A percentile compares a stretch with the other conserved stretches of the same genome.
Conservation (phyloP, 2,888 invertebrate species). For the Toxonevra muliebris region DNA sequence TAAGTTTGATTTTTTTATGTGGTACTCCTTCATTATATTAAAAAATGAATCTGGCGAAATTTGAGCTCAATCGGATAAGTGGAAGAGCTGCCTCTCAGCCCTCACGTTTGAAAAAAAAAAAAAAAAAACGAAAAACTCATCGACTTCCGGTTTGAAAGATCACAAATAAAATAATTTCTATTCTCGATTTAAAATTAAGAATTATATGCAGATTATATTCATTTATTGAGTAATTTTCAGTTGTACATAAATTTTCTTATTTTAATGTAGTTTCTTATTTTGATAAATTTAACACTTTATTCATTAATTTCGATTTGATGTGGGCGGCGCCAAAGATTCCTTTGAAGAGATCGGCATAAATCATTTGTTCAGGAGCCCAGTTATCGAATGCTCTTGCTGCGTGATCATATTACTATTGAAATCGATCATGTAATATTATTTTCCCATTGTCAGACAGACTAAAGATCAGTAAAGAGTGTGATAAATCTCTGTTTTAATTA, state of each 20-base stretch:
- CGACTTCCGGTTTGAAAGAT: no score
- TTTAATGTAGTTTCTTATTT: no score
- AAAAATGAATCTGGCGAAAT: no score
- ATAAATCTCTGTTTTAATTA: slow-evolving; percentile 60
- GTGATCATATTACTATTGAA: slow-evolving; percentile 15
- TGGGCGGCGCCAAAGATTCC: slow-evolving; percentile 19
- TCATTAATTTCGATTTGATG: not conserved
- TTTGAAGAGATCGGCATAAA: slow-evolving; percentile 4
- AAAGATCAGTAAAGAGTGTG: slow-evolving; percentile 54
- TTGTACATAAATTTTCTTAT: not conserved
- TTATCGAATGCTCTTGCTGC: not conserved
- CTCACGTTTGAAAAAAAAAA: no score
- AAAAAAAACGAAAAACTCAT: no score
- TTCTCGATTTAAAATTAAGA: no score
- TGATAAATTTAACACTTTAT: not conserved
- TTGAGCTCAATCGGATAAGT: no score
- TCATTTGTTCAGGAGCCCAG: slow-evolving; percentile 2
- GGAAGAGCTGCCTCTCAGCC: no score
- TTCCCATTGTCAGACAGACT: slow-evolving; percentile 45
- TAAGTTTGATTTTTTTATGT: no score
- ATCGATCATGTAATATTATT: slow-evolving; percentile 24
- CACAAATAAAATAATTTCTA: no score
- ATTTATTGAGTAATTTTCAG: not conserved
- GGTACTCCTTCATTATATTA: no score
- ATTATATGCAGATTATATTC: no score